Conservation (phyloP, 2,113 vertebrate species). For the Proteles cristata region DNA sequence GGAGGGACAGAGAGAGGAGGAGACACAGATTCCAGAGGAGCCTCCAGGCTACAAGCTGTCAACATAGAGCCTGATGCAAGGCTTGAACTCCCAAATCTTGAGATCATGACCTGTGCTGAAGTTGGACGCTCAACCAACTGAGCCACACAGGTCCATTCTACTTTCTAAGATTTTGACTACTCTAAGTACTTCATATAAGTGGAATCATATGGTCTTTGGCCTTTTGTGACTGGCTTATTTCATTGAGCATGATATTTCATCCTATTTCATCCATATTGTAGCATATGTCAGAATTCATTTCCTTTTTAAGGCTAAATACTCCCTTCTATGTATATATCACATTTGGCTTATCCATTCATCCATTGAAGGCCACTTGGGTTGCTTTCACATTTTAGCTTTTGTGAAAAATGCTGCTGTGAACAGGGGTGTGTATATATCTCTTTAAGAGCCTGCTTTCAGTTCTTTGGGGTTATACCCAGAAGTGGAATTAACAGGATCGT, state of each 20-base stretch:
- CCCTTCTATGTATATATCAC: not conserved
- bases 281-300: not conserved
- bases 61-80: too few relatives aligned
- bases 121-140: too few relatives aligned
- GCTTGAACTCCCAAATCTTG: too few relatives aligned
- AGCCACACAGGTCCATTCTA: not conserved
- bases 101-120: too few relatives aligned
- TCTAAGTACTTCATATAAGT: not conserved
- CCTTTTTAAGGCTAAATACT: not conserved
- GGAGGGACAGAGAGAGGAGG: too few relatives aligned
- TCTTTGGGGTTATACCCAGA: not conserved
- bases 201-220: not conserved
- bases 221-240: not conserved
- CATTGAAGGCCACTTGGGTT: not conserved
- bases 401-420: not conserved
- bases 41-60: too few relatives aligned
- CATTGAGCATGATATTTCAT: not conserved
- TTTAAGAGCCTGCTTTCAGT: not conserved
- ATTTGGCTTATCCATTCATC: not conserved
- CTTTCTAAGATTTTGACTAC: not conserved
- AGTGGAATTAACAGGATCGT: not conserved
- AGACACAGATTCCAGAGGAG: too few relatives aligned
- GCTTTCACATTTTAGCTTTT: not conserved
- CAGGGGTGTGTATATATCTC: not conserved
- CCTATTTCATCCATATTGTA: not conserved